Percentiles rank a stretch among this genome's conserved stretches.
phyloP scores from a whole-genome alignment of 2,888 invertebrate genomes.

The Chalcosyrphus nemorum region DNA sequence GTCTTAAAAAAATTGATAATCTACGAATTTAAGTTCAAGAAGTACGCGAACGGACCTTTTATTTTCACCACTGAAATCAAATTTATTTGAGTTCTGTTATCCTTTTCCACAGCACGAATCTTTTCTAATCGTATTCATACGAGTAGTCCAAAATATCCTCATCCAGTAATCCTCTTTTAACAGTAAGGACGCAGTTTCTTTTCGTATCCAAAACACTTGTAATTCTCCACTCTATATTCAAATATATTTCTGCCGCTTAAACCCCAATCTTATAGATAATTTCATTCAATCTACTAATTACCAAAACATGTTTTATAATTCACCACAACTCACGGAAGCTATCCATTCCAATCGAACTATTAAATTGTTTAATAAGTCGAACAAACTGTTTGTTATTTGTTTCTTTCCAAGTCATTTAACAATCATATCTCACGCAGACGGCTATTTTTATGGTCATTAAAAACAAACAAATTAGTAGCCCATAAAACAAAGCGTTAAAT shows the following conservation, averaged over 20 bases:
- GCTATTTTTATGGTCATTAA: conserved; percentile 39
- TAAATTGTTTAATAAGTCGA: conserved; percentile 47
- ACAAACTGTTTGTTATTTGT: conserved; percentile 4
- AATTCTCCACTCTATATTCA: neutral
- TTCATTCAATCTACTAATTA: conserved; percentile 3
- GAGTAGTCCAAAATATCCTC: too few species aligned
- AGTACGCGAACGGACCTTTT: too few species aligned
- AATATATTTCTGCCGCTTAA: neutral
- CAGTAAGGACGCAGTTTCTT: too few species aligned
- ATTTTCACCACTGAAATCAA: too few species aligned
- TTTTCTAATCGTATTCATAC: too few species aligned
- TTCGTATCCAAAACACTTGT: neutral
- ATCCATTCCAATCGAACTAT: conserved; percentile 20
- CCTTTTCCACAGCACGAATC: too few species aligned
- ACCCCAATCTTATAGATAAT: neutral
- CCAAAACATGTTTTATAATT: conserved; percentile 11
- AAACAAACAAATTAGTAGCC: conserved; percentile 30
- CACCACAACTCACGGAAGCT: neutral
- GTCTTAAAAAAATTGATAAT: too few species aligned
- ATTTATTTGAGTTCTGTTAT: too few species aligned
- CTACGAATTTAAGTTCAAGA: too few species aligned
- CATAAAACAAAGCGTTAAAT: conserved; percentile 15
- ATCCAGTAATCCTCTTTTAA: too few species aligned
- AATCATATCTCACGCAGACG: conserved; percentile 29
- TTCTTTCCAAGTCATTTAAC: conserved; percentile 38